Base-by-base conservation (phyloP, 2,797 vertebrate species). In the Champsocephalus gunnari region DNA sequence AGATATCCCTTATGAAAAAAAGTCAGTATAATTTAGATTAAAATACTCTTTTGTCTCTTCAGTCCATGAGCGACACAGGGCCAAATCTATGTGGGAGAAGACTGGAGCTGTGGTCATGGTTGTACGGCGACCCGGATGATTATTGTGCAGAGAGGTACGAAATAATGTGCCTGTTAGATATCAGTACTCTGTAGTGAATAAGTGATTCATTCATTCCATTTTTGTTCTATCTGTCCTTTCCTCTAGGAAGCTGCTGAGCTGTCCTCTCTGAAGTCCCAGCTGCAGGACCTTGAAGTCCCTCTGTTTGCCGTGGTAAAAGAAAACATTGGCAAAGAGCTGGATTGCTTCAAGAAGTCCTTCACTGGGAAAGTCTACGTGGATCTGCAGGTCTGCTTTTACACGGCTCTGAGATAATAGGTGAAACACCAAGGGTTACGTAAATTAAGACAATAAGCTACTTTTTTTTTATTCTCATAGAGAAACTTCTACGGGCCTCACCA, bases 261-360 rank as follows among this genome's bases (percentile, higher is more conserved):
- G 69, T 99, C 97, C 92, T 96, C 97, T 94, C 95, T 99, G 60
- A 95, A 96, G 87, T 94, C 96, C 82, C 95, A 95, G 91, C 92
- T 99, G 62, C 96, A 96, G 38, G 92, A 96, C 81, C 90, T 98
- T 77, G 96, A 96, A 3, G 86, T 99, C 61, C 96, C 97, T 74
- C 95, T 99, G 69, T 96, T 97, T 66, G 96, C 96, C 1, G 96
- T 99, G 74, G 97, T 99, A 61, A 99, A 99, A 93, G 97, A 99
- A 90, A 95, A 96, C 53, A 65, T 97, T 2, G 94, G 93, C 71
- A 95, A 93, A 28, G 97, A 99, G 93, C 92, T 99, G 80, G 91
- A 96, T 71, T 89, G 95, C 86, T 99, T 99, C 91, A 97, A 95
- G 78, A 96, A 94, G 57, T 96, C 95, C 82, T 99, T 99, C 87